Conservation (phyloP, 2,888 invertebrate species). For the Pyrrhia umbra region DNA sequence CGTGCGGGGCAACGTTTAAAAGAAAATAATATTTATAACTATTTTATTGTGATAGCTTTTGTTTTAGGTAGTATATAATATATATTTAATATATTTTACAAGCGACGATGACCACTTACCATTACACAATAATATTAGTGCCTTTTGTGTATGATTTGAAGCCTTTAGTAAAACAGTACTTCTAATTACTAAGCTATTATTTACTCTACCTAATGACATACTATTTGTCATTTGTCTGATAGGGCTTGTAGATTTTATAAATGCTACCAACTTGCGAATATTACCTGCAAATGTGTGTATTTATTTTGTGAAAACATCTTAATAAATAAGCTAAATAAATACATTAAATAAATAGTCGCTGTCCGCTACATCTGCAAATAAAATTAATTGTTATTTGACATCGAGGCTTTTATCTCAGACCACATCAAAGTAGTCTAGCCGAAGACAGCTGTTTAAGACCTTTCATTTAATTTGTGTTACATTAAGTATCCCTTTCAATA, state of each 20-base stretch:
- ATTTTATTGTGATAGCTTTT: too few species aligned
- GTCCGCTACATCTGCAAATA: constrained; percentile 9
- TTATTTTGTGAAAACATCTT: too few species aligned
- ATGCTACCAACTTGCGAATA: not conserved
- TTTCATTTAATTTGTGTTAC: constrained; percentile 30
- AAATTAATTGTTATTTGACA: constrained; percentile 18
- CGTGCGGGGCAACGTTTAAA: too few species aligned
- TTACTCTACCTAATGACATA: not conserved
- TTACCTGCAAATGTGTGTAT: too few species aligned
- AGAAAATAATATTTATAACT: too few species aligned
- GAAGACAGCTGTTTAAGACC: not conserved
- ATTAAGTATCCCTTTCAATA: constrained; percentile 5
- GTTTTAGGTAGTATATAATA: too few species aligned
- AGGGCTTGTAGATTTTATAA: not conserved
- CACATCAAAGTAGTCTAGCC: constrained; percentile 9
- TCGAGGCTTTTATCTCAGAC: constrained; percentile 8
- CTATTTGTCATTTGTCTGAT: not conserved
- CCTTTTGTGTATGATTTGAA: not conserved
- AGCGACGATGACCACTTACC: too few species aligned
- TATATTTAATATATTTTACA: too few species aligned
- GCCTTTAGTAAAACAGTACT: not conserved
- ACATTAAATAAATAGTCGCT: not conserved
- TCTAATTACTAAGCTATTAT: not conserved
- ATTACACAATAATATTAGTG: too few species aligned
- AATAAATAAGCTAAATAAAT: not conserved